Percentiles rank a stretch among this genome's conserved stretches.
Conservation (phyloP, 2,797 vertebrate species). For the Propithecus perrieri region DNA sequence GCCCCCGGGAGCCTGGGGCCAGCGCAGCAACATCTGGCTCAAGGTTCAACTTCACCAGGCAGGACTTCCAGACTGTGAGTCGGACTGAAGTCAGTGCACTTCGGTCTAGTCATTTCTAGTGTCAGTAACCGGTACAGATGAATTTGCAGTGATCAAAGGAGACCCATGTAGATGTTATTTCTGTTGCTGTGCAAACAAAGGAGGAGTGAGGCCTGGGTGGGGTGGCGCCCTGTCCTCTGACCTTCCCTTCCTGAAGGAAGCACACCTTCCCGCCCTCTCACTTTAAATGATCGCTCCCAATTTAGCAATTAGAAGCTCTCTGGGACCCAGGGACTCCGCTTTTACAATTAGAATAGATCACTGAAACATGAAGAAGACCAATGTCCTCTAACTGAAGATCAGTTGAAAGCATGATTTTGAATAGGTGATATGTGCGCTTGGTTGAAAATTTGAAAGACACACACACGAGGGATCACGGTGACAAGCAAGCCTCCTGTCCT, state of each 20-base stretch:
- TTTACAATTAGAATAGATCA: too few relatives aligned
- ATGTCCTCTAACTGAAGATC: neutral
- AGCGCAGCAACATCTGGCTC: slow-evolving; percentile 93
- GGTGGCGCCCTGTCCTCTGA: fast-evolving
- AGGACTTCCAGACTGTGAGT: slow-evolving; percentile 82
- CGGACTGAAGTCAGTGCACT: neutral
- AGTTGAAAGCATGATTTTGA: neutral
- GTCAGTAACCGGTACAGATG: neutral
- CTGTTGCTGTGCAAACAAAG: too few relatives aligned
- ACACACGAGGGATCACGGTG: neutral
- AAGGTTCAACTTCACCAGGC: slow-evolving; percentile 86
- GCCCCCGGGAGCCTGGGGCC: slow-evolving; percentile 91
- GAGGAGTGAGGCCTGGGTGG: neutral
- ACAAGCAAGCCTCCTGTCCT: fast-evolving
- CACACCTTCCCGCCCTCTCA: neutral
- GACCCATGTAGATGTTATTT: neutral
- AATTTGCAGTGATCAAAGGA: neutral
- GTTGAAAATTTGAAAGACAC: neutral
- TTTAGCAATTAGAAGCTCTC: neutral
- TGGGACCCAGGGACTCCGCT: neutral
- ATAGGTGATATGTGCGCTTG: neutral
- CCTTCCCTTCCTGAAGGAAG: neutral
- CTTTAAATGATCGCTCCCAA: neutral
- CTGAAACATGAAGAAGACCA: fast-evolving
- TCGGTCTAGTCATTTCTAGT: neutral